These are phyloP conservation scores for Patella caerulea DNA, from an alignment of 2,888 invertebrate genomes.

Conservation along the genomic window DNA sequence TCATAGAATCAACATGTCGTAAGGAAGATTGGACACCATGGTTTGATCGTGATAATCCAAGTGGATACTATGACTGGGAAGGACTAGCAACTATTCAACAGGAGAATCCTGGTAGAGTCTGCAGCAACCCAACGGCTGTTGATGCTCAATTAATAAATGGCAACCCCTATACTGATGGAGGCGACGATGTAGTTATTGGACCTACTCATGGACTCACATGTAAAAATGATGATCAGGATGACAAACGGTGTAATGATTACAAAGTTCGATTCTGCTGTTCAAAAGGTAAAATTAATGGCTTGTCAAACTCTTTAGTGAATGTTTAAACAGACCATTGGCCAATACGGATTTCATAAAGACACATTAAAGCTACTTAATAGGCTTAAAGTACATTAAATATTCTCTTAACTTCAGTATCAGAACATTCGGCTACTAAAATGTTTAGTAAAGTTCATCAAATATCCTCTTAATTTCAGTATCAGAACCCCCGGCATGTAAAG, in stretches of 20 bases:
- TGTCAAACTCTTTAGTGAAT: too few relatives aligned
- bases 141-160: neutral
- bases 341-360: too few relatives aligned
- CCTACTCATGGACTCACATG: neutral
- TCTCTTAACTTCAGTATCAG: neutral
- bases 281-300: neutral
- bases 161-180: neutral
- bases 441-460: too few relatives aligned
- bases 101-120: neutral
- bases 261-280: slow-evolving; percentile 10
- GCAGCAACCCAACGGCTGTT: neutral
- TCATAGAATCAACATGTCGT: too few relatives aligned
- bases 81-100: neutral
- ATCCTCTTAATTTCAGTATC: neutral
- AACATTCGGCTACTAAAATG: neutral
- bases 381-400: too few relatives aligned
- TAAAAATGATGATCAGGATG: neutral
- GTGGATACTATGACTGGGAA: slow-evolving; percentile 1
- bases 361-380: too few relatives aligned
- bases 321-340: too few relatives aligned
- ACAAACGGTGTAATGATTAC: neutral
- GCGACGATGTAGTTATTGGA: neutral
- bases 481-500: neutral
- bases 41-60: slow-evolving; percentile 1
- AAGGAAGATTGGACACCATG: slow-evolving; percentile 5